Percentiles rank a stretch among this genome's conserved stretches.
These are phyloP conservation scores for Ryuthela nishihirai DNA, from an alignment of 2,888 invertebrate genomes.

Conservation along the genomic window DNA sequence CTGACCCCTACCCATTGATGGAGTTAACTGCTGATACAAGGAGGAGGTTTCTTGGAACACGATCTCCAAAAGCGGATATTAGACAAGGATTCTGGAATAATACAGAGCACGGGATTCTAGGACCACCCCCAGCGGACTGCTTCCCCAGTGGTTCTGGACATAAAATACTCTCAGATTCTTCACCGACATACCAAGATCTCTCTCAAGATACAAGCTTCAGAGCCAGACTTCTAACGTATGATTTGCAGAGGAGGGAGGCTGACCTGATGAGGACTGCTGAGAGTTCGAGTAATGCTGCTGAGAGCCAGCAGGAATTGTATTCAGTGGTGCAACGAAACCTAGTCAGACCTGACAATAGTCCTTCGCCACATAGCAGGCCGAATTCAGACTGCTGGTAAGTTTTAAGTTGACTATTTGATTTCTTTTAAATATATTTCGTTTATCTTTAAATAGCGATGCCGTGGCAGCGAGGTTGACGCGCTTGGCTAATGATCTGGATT, in stretches of 20 bases:
- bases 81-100: conserved; percentile 19
- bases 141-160: conserved; percentile 15
- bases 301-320: conserved; percentile 17
- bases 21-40: conserved; percentile 15
- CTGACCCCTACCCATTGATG: conserved; percentile 21
- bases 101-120: conserved; percentile 6
- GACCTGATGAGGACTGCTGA: conserved; percentile 19
- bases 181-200: conserved; percentile 24
- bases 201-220: conserved; percentile 26
- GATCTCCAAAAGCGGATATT: conserved; percentile 26
- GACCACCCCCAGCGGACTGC: conserved; percentile 22
- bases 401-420: too few species aligned
- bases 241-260: conserved; percentile 23
- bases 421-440: too few species aligned
- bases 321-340: conserved; percentile 20
- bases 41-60: conserved; percentile 22
- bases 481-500: too few species aligned
- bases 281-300: conserved; percentile 1
- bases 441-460: too few species aligned
- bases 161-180: conserved; percentile 14
- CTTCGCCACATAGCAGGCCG: conserved; percentile 26
- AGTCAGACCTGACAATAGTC: conserved; percentile 35
- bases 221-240: conserved; percentile 19
- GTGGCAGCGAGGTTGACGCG: too few species aligned
- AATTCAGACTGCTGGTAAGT: conserved; percentile 25